Evolutionary conservation across 1,140 invertebrate species (phyloP).

Genomic region (Holotrichia oblita): DNA sequence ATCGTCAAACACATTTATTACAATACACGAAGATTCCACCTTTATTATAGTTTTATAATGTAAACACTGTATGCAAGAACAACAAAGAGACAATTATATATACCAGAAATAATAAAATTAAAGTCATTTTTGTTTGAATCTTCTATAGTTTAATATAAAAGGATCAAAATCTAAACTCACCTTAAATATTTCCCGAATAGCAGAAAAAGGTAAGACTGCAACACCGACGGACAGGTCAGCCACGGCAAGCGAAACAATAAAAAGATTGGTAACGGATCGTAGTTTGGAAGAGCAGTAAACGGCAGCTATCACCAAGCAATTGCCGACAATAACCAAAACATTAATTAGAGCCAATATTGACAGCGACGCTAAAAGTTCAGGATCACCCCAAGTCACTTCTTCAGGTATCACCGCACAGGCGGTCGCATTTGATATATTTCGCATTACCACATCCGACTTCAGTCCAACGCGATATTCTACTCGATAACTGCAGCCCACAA

Average conservation of each 20-base stretch:
- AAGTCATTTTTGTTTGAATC: too few species aligned
- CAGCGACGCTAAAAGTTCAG: slow-evolving; percentile 76
- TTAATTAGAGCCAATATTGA: slow-evolving; percentile 83
- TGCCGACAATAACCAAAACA: slow-evolving; percentile 87
- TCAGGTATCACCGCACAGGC: slow-evolving; percentile 79
- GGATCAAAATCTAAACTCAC: slow-evolving; percentile 61
- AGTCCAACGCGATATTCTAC: not conserved
- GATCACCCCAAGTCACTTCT: slow-evolving; percentile 80
- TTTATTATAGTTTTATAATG: too few species aligned
- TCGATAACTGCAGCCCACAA: not conserved
- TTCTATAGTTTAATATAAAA: too few species aligned
- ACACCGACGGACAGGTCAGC: slow-evolving; percentile 92
- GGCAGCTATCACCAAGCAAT: slow-evolving; percentile 90
- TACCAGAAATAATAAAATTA: too few species aligned
- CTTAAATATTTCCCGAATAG: slow-evolving; percentile 89
- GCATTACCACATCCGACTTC: slow-evolving; percentile 47
- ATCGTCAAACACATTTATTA: too few species aligned
- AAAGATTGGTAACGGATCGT: slow-evolving; percentile 92
- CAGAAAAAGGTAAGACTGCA: slow-evolving; percentile 90
- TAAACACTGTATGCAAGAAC: too few species aligned
- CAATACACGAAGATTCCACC: too few species aligned
- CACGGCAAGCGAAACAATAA: slow-evolving; percentile 93
- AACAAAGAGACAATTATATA: too few species aligned
- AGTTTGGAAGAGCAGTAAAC: slow-evolving; percentile 89
- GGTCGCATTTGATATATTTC: slow-evolving; percentile 72